Conservation (phyloP, 2,113 vertebrate genomes). For the Formicarius rufipectus region DNA sequence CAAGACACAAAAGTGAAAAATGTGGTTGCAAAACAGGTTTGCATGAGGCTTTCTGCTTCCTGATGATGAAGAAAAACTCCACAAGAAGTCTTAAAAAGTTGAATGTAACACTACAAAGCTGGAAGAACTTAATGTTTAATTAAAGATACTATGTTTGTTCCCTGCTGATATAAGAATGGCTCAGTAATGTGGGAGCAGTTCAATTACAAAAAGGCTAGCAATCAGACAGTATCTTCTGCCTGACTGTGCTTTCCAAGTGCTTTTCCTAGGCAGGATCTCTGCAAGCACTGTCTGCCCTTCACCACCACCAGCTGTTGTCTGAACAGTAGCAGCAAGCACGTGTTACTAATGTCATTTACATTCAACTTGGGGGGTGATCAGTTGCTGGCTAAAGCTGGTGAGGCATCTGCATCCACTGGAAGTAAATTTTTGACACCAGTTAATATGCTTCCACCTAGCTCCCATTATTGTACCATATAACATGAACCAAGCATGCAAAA, state of each 20-base stretch:
- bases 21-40: neutral
- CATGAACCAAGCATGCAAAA: neutral
- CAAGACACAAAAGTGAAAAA: neutral
- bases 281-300: neutral
- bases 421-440: neutral
- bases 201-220: neutral
- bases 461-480: neutral
- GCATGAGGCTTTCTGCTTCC: neutral
- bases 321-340: constrained; percentile 3
- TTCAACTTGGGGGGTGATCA: neutral
- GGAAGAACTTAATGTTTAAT: neutral
- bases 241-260: neutral
- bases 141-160: neutral
- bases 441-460: neutral
- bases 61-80: neutral
- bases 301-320: neutral
- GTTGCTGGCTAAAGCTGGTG: neutral
- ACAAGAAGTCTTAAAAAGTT: neutral
- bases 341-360: neutral
- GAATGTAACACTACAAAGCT: neutral
- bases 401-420: neutral
- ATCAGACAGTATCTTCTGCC: neutral
- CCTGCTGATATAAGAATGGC: neutral
- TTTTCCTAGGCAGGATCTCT: neutral
- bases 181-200: neutral